Conservation (phyloP, 53 echinoderm and acorn worm genomes). For the Temnopleurus reevesii region DNA sequence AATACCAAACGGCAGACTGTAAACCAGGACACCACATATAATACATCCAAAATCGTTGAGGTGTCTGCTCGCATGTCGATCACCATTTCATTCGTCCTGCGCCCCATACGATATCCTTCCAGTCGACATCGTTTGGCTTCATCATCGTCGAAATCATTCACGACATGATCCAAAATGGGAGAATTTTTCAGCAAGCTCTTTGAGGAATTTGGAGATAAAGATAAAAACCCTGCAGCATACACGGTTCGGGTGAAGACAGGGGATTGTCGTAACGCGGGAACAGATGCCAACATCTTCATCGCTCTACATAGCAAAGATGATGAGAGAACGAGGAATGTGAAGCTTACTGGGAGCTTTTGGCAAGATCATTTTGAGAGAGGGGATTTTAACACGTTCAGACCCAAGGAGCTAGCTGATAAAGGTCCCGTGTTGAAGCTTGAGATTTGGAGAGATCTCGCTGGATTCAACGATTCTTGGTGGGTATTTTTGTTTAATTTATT, state of each 20-base stretch:
- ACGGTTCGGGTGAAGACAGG: slow-evolving; percentile 81
- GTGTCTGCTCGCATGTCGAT: too few relatives aligned
- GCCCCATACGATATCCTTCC: background rate
- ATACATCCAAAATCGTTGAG: background rate
- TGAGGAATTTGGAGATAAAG: slow-evolving; percentile 26
- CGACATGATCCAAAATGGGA: slow-evolving; percentile 22
- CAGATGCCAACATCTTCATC: slow-evolving; percentile 79
- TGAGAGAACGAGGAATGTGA: slow-evolving; percentile 27
- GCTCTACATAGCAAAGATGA: slow-evolving; percentile 66
- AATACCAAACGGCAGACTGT: background rate
- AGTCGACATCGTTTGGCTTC: background rate
- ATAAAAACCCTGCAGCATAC: slow-evolving; percentile 13
- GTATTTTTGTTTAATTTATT: too few relatives aligned
- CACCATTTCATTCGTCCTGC: too few relatives aligned
- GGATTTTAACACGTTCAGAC: slow-evolving; percentile 63
- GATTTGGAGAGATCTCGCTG: slow-evolving; percentile 68
- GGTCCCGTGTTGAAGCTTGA: slow-evolving; percentile 72
- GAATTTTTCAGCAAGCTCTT: slow-evolving; percentile 32
- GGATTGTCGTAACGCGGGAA: slow-evolving; percentile 73
- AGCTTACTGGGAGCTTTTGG: slow-evolving; percentile 56
- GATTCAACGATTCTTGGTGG: slow-evolving; percentile 74
- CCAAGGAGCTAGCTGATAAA: slow-evolving; percentile 66
- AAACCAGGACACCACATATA: background rate
- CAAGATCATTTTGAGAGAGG: slow-evolving; percentile 81
- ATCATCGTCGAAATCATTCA: background rate